A percentile compares a stretch with the other conserved stretches of the same genome.
Evolutionary conservation across 92 coral and sea anemone genomes (phyloP).

Genomic region (Bergia puertoricense): DNA sequence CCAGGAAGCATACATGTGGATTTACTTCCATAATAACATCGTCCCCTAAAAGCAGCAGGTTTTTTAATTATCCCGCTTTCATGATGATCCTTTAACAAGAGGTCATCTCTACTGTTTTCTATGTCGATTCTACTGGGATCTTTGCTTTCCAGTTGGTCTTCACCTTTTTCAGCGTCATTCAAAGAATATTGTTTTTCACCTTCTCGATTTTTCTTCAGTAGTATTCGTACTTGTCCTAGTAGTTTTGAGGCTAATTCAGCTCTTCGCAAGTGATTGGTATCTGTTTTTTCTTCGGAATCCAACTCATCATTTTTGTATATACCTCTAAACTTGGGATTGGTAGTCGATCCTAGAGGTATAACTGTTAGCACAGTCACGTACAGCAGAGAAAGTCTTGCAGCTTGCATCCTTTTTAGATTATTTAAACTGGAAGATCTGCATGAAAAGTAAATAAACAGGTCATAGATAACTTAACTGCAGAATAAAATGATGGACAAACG

Average conservation of each 20-base stretch:
- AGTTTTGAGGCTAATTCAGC: not conserved
- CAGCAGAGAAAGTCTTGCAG: not conserved
- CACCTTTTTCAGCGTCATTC: not conserved
- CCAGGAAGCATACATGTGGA: not conserved
- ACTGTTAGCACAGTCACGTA: not conserved
- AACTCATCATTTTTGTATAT: not conserved
- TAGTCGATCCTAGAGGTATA: not conserved
- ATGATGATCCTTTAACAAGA: not conserved
- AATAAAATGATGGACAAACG: not conserved
- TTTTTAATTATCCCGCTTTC: not conserved
- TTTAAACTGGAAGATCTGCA: conserved; percentile 5
- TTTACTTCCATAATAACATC: not conserved
- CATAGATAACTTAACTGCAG: not conserved
- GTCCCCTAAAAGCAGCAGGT: not conserved
- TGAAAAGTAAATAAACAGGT: not conserved
- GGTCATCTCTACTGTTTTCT: conserved; percentile 15
- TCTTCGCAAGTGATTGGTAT: not conserved
- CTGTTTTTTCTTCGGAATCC: not conserved
- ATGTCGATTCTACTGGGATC: not conserved
- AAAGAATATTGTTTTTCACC: not conserved
- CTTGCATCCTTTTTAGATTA: not conserved
- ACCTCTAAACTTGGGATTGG: not conserved
- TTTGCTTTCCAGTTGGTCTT: not conserved
- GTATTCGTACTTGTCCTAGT: not conserved
- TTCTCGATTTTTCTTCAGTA: not conserved